Evolutionary conservation across 2,797 vertebrate genomes (phyloP).

Genomic region (Chrysocyon brachyurus): DNA sequence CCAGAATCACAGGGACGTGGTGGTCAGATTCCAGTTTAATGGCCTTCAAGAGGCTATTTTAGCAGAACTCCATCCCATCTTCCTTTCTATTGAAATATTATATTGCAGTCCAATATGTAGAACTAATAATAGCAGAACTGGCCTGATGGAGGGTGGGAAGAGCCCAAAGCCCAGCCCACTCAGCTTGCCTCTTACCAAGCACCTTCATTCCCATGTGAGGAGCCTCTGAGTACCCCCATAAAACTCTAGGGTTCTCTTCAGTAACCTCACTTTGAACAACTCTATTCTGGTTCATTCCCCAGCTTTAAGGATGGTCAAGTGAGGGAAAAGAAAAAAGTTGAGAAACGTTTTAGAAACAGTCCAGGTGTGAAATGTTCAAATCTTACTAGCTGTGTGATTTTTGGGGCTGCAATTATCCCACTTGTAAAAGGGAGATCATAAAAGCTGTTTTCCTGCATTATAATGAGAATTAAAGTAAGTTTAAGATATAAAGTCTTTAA

Average conservation of each 20-base stretch:
- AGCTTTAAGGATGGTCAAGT: not conserved
- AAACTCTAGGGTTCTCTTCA: not conserved
- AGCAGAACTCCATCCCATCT: not conserved
- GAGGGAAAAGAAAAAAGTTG: not conserved
- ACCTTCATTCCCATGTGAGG: not conserved
- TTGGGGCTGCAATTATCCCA: not conserved
- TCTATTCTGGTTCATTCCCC: not conserved
- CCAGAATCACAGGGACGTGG: not conserved
- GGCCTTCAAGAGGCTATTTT: not conserved
- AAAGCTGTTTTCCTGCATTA: conserved; percentile 2
- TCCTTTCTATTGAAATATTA: conserved; percentile 51
- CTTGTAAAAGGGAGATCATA: not conserved
- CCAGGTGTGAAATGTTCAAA: not conserved
- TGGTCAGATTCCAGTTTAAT: conserved; percentile 8
- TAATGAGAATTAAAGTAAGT: conserved; percentile 24
- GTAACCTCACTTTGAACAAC: not conserved
- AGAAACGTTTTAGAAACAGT: not conserved
- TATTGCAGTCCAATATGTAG: not conserved
- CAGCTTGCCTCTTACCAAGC: not conserved
- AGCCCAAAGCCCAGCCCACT: not conserved
- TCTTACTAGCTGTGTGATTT: conserved; percentile 2
- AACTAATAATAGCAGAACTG: not conserved
- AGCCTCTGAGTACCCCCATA: not conserved
- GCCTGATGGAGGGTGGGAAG: not conserved
- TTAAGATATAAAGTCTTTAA: not conserved